A percentile compares a stretch with the other conserved stretches of the same genome.
These are phyloP conservation scores for Perccottus glenii DNA, from an alignment of 2,113 vertebrate species.

Conservation along the genomic window DNA sequence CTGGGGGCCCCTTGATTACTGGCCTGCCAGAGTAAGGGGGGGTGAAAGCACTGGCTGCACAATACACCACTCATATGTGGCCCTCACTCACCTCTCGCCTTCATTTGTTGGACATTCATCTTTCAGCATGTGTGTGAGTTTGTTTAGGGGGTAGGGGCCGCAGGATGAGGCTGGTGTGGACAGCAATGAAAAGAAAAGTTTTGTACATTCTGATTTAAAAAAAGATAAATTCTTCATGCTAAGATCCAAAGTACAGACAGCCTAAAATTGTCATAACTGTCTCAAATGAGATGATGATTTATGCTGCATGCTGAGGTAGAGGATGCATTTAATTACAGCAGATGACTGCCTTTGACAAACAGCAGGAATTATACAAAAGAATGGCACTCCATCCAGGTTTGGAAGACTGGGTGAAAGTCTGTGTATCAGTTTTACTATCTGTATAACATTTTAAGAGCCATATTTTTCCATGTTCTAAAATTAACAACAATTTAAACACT, in stretches of 20 bases:
- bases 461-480: neutral
- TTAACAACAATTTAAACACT: too few species aligned
- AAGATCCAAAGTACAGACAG: conserved; percentile 5
- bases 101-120: conserved; percentile 78
- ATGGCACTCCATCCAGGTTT: conserved; percentile 27
- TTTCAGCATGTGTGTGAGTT: conserved; percentile 74
- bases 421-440: neutral
- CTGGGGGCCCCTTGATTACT: conserved; percentile 69
- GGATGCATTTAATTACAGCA: conserved; percentile 34
- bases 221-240: neutral
- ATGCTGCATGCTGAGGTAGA: conserved; percentile 1
- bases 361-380: conserved; percentile 11
- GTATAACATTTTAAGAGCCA: neutral
- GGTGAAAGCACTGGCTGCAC: conserved; percentile 46
- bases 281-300: conserved; percentile 22
- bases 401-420: conserved; percentile 6
- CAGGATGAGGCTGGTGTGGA: conserved; percentile 26
- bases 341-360: conserved; percentile 20
- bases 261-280: neutral
- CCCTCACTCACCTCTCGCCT: conserved; percentile 69
- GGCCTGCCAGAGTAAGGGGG: conserved; percentile 14
- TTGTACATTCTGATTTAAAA: neutral
- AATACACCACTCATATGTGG: conserved; percentile 65
- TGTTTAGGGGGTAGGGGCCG: conserved; percentile 67
- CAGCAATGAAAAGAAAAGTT: conserved; percentile 5